phyloP scores from a whole-genome alignment of 2,113 vertebrate species.

The Agapornis roseicollis region DNA sequence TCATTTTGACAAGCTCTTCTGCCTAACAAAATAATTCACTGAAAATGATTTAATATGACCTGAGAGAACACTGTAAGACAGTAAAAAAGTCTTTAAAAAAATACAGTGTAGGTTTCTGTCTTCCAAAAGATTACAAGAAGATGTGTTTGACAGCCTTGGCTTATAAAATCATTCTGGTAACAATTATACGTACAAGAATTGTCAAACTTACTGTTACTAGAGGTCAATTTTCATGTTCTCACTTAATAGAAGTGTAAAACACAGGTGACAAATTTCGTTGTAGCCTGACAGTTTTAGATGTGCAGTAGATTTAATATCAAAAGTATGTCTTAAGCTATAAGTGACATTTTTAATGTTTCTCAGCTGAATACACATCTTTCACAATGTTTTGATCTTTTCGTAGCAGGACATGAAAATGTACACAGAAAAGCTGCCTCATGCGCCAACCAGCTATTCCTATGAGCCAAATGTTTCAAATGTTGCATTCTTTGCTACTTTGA shows the following conservation, averaged over 20 bases:
- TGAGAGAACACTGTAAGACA: not conserved
- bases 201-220: conserved; percentile 21
- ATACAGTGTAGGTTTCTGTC: not conserved
- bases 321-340: not conserved
- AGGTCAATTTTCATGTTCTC: conserved; percentile 26
- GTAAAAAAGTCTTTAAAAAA: conserved; percentile 43
- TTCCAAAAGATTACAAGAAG: conserved; percentile 39
- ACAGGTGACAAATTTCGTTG: conserved; percentile 42
- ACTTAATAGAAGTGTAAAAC: conserved; percentile 15
- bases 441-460: conserved; percentile 10
- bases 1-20: not conserved
- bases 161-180: conserved; percentile 45
- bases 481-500: not conserved
- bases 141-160: conserved; percentile 4
- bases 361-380: conserved; percentile 1
- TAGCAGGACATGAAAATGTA: conserved; percentile 1
- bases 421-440: not conserved
- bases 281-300: not conserved
- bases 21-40: not conserved
- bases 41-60: not conserved
- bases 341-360: conserved; percentile 18
- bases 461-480: not conserved
- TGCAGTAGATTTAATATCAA: not conserved
- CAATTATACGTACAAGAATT: not conserved
- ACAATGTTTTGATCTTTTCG: conserved; percentile 30